These are phyloP conservation scores for Galerucella pusilla DNA, from an alignment of 2,888 invertebrate species.

Conservation along the genomic window DNA sequence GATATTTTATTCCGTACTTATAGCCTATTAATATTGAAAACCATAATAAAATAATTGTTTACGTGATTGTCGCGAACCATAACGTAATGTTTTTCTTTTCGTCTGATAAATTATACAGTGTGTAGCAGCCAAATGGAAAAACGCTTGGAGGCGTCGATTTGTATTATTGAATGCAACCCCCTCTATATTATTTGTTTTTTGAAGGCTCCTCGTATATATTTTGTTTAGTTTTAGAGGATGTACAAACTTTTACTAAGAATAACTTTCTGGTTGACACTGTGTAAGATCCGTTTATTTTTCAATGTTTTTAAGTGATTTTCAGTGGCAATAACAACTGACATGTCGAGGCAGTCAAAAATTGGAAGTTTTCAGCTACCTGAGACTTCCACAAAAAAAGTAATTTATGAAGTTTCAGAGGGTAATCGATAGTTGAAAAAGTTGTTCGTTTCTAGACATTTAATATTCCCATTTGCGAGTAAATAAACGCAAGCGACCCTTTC, in stretches of 20 bases:
- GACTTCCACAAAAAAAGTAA: slow-evolving; percentile 11
- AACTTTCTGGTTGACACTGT: not conserved
- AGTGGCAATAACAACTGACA: not conserved
- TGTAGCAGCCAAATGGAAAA: no score
- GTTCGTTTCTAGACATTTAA: slow-evolving; percentile 30
- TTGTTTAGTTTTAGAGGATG: no score
- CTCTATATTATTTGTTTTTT: no score
- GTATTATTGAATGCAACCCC: no score
- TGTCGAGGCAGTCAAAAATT: slow-evolving; percentile 8
- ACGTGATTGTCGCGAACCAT: not conserved
- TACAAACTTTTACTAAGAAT: no score
- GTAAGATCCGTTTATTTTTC: no score
- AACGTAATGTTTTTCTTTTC: not conserved
- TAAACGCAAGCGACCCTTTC: slow-evolving; percentile 24
- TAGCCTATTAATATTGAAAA: slow-evolving; percentile 5
- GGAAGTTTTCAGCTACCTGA: slow-evolving; percentile 15
- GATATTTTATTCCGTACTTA: slow-evolving; percentile 27
- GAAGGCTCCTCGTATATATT: no score
- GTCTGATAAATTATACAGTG: no score
- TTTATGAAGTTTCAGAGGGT: slow-evolving; percentile 19
- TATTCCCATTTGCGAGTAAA: slow-evolving; percentile 35
- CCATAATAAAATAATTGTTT: not conserved
- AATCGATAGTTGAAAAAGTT: slow-evolving; percentile 34
- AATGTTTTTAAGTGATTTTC: not conserved
- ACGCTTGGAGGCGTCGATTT: no score